Evolutionary conservation across 2,113 vertebrate genomes (phyloP), one percentile per base, ranked within the genome.

Genomic region (Mormoops blainvillei): DNA sequence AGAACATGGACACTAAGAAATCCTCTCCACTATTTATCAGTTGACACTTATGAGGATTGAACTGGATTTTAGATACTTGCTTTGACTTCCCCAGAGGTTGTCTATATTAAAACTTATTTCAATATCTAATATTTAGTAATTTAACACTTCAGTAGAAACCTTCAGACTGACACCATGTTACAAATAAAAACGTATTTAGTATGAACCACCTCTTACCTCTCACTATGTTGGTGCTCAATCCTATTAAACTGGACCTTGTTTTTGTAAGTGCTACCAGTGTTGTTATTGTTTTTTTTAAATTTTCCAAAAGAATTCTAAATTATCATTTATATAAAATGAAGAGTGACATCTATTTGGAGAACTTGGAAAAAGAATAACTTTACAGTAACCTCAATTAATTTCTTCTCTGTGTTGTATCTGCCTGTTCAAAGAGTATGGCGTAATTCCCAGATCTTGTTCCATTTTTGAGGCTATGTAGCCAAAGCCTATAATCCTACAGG

Each of bases 261-360:
- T 82, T 67, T n/a, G 0, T 56, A 74, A 88, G 22, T 89, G 3
- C 13, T 7, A 26, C 54, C 18, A 56, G 28, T 56, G 22, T 12
- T 45, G 5, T 9, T 65, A 12, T 31, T 67, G 5, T 26, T 45
- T 43, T n/a, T 70, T 19, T 4, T 7, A 68, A 13, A 31, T 91
- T 26, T 80, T 48, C n/a, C 86, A 56, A 56, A 74, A 61, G 31
- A 92, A 43, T 89, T 94, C 2, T 7, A 89, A 73, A 18, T 83
- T 80, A 13, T 65, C 33, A 76, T 36, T 43, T 54, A 41, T 3
- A 61, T 48, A 1, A 12, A 78, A 50, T 71, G 1, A 74, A n/a
- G 45, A 90, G 20, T 67, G 5, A 74, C 6, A 61, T n/a, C 26
- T 48, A 16, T 61, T 89, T 36, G 22, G 14, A 33, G 45, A 89